Evolutionary conservation across 2,113 vertebrate genomes (phyloP).

Genomic region (Ciconia boyciana): DNA sequence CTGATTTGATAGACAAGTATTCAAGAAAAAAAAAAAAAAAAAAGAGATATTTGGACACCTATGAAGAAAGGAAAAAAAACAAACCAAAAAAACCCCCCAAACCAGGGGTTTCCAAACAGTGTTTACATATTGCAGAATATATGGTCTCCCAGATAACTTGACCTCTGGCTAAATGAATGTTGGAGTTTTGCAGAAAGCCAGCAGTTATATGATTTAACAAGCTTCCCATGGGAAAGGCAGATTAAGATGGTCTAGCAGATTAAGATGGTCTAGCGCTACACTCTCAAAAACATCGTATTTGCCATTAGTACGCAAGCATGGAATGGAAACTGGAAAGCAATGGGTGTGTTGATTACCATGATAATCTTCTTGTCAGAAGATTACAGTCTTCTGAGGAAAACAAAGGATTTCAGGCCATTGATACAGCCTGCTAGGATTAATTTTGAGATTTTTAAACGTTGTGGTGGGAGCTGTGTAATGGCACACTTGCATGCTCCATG

Average conservation of each 20-base stretch:
- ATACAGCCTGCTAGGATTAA: neutral
- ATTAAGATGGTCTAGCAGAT: neutral
- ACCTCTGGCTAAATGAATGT: neutral
- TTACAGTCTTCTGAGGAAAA: neutral
- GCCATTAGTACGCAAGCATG: neutral
- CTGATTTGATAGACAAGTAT: neutral
- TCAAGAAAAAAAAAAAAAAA: neutral
- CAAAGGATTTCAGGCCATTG: neutral
- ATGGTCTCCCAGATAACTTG: neutral
- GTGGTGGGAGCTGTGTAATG: neutral
- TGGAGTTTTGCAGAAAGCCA: neutral
- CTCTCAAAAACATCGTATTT: neutral
- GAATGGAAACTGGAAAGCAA: neutral
- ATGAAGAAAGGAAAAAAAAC: neutral
- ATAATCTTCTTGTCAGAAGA: neutral
- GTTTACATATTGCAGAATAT: neutral
- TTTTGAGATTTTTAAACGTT: neutral
- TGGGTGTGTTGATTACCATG: neutral
- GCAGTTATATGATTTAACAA: neutral
- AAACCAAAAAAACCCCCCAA: neutral
- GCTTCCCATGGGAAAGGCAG: neutral
- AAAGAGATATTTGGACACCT: neutral
- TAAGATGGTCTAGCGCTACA: neutral
- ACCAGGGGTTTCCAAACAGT: neutral
- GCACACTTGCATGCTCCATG: neutral